Evolutionary conservation across 2,888 invertebrate species (phyloP).

Genomic region (Meteorus colon): DNA sequence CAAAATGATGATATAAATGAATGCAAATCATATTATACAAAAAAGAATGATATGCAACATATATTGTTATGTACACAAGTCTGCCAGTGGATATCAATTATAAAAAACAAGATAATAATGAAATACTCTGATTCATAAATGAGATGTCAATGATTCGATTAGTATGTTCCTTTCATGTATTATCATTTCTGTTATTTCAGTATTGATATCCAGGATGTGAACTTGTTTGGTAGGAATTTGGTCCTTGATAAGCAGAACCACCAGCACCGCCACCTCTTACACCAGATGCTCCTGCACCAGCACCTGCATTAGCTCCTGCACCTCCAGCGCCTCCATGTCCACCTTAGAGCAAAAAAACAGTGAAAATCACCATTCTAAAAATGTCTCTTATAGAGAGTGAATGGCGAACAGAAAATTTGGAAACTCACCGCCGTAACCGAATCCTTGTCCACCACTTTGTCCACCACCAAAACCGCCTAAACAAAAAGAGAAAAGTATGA

Average conservation of each 20-base stretch:
- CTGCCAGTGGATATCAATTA: slow-evolving; percentile 45
- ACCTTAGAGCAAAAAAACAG: slow-evolving; percentile 29
- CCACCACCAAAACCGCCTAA: slow-evolving; percentile 41
- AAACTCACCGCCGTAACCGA: slow-evolving; percentile 33
- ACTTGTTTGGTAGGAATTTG: slow-evolving; percentile 63
- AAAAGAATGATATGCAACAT: slow-evolving; percentile 36
- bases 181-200: slow-evolving; percentile 40
- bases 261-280: slow-evolving; percentile 45
- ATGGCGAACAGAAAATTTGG: background rate
- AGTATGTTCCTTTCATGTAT: slow-evolving; percentile 36
- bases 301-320: slow-evolving; percentile 47
- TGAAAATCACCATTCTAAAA: background rate
- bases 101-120: slow-evolving; percentile 33
- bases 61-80: slow-evolving; percentile 55
- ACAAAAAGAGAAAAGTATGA: background rate
- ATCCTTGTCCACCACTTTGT: slow-evolving; percentile 43
- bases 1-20: slow-evolving; percentile 27
- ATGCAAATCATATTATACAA: slow-evolving; percentile 36
- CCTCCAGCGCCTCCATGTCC: slow-evolving; percentile 38
- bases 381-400: background rate
- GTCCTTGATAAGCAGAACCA: slow-evolving; percentile 60
- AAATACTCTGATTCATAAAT: slow-evolving; percentile 47
- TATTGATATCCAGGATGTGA: slow-evolving; percentile 60
- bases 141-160: slow-evolving; percentile 51
- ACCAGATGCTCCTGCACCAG: slow-evolving; percentile 22